Percentiles rank a stretch among this genome's conserved stretches.
These are phyloP conservation scores for Conus betulinus DNA, from an alignment of 1,140 invertebrate genomes.

Conservation along the genomic window DNA sequence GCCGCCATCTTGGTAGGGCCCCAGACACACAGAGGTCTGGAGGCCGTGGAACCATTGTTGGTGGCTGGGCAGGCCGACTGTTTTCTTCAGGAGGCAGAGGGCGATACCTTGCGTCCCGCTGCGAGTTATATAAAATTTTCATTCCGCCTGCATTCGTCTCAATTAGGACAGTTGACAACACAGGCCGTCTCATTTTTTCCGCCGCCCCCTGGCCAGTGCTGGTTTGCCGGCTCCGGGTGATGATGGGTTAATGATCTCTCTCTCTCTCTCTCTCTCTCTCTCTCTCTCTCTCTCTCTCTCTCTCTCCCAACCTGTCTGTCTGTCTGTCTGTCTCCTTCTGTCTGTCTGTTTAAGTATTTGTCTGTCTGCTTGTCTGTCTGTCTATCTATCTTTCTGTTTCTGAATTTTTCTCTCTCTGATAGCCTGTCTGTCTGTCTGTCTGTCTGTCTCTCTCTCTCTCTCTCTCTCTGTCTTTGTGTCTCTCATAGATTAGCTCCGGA, in stretches of 20 bases:
- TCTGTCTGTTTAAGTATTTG: too few species aligned
- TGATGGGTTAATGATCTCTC: constrained; percentile 27
- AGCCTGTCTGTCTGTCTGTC: not conserved
- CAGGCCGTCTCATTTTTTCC: constrained; percentile 29
- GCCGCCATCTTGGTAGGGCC: too few species aligned
- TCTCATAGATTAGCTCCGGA: not conserved
- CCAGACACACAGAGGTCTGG: too few species aligned
- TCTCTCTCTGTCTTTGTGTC: not conserved
- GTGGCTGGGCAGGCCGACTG: too few species aligned
- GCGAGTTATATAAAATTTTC: constrained; percentile 37
- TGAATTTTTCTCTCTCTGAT: not conserved
- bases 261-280: constrained; percentile 12
- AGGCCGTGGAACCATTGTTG: too few species aligned
- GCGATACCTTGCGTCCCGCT: not conserved
- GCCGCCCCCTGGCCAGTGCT: not conserved
- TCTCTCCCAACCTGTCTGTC: not conserved
- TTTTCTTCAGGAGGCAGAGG: too few species aligned
- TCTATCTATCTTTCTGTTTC: not conserved
- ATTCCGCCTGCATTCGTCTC: constrained; percentile 34
- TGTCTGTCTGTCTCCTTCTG: not conserved
- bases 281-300: not conserved
- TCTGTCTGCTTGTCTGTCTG: not conserved
- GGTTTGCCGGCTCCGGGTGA: not conserved
- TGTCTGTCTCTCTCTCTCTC: not conserved
- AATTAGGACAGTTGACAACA: constrained; percentile 38